phyloP scores from a whole-genome alignment of 2,797 vertebrate genomes.

The Echeneis naucrates region DNA sequence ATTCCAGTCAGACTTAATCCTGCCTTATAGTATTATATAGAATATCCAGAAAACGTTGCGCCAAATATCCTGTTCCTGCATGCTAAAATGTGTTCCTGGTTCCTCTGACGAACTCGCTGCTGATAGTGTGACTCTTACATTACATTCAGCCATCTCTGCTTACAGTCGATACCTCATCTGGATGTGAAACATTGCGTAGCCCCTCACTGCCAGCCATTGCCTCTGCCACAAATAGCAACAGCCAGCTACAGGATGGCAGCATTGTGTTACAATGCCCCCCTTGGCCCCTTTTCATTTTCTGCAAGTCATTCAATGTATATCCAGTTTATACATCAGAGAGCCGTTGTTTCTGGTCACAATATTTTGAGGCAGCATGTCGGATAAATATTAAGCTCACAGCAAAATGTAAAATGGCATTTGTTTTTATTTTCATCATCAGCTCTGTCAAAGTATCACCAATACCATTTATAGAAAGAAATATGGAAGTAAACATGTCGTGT shows the following conservation, averaged over 20 bases:
- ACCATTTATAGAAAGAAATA: neutral
- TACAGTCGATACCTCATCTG: conserved; percentile 77
- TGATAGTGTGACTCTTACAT: conserved; percentile 74
- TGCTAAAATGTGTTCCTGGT: conserved; percentile 37
- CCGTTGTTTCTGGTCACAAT: neutral
- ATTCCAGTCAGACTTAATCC: conserved; percentile 25
- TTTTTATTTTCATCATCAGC: neutral
- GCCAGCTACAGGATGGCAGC: conserved; percentile 56
- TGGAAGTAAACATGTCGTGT: conserved; percentile 5
- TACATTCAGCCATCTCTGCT: conserved; percentile 76
- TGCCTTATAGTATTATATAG: conserved; percentile 4
- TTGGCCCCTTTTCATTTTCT: conserved; percentile 48
- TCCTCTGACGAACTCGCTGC: conserved; percentile 46
- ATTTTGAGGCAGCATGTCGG: neutral
- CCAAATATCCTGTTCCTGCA: conserved; percentile 32
- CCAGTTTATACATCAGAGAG: neutral
- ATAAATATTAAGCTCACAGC: neutral
- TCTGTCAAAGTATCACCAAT: neutral
- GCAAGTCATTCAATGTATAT: conserved; percentile 72
- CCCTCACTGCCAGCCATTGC: conserved; percentile 62
- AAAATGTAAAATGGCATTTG: neutral
- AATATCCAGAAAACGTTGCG: conserved; percentile 17
- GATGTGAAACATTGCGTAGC: conserved; percentile 74
- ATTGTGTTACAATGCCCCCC: conserved; percentile 67
- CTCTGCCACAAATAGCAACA: conserved; percentile 74